A percentile compares a stretch with the other conserved stretches of the same genome.
Evolutionary conservation across 2,797 vertebrate genomes (phyloP).

Genomic region (Balearica regulorum): DNA sequence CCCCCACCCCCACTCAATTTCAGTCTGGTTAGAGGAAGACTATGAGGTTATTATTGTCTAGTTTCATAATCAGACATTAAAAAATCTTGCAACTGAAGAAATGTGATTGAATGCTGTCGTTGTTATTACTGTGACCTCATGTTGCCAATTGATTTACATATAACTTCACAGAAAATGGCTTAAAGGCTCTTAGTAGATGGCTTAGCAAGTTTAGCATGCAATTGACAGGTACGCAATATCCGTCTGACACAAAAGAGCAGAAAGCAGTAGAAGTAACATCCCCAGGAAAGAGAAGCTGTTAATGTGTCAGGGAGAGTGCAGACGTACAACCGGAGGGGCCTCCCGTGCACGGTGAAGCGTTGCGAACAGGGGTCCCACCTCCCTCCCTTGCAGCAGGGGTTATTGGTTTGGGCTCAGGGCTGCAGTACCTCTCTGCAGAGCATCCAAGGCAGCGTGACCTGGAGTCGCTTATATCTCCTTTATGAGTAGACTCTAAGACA

Average conservation of each 20-base stretch:
- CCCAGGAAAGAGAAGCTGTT: neutral
- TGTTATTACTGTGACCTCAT: neutral
- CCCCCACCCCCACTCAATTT: constrained; percentile 8
- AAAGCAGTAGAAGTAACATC: neutral
- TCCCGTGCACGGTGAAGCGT: neutral
- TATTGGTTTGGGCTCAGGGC: neutral
- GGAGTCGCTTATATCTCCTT: neutral
- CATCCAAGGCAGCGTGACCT: rapidly evolving
- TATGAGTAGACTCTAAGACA: neutral
- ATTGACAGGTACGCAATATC: neutral
- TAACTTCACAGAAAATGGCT: neutral
- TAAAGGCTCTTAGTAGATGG: neutral
- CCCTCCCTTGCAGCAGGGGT: neutral
- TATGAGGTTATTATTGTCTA: constrained; percentile 6
- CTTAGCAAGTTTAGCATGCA: neutral
- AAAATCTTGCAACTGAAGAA: neutral
- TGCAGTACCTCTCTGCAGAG: neutral
- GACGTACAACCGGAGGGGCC: neutral
- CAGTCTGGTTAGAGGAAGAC: constrained; percentile 23
- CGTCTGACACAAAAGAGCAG: neutral
- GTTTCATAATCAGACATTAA: constrained; percentile 29
- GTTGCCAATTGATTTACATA: neutral
- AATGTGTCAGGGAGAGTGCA: neutral
- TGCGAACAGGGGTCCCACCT: rapidly evolving
- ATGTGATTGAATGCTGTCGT: neutral